Evolutionary conservation across 2,797 vertebrate genomes (phyloP).

Genomic region (Simalia tracyae): DNA sequence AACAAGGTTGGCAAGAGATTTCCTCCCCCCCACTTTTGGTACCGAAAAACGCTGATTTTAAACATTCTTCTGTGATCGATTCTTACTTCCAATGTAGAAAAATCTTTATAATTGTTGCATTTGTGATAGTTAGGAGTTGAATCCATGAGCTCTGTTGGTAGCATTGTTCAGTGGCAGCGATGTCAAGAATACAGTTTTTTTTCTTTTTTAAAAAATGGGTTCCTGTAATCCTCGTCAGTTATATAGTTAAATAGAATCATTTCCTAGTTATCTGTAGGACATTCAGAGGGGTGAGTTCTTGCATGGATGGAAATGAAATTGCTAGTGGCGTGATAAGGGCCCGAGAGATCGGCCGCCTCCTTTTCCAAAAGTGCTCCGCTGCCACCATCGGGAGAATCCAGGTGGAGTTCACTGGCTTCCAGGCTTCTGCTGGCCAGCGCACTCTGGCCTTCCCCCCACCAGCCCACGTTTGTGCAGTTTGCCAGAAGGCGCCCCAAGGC

Average conservation of each 20-base stretch:
- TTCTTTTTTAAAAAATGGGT: constrained; percentile 31
- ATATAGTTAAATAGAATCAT: constrained; percentile 29
- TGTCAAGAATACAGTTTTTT: constrained; percentile 48
- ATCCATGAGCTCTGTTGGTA: constrained; percentile 62
- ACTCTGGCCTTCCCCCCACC: too few relatives aligned
- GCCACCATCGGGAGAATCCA: neutral
- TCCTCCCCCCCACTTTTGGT: constrained; percentile 64
- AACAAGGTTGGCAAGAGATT: constrained; percentile 65
- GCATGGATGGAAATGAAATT: neutral
- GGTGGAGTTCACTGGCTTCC: neutral
- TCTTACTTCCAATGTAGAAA: constrained; percentile 68
- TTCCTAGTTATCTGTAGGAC: constrained; percentile 20
- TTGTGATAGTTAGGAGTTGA: constrained; percentile 70
- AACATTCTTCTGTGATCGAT: constrained; percentile 61
- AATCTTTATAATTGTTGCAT: constrained; percentile 65
- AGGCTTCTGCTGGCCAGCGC: too few relatives aligned
- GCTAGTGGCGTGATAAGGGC: too few relatives aligned
- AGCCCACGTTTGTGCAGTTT: too few relatives aligned
- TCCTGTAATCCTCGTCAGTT: constrained; percentile 37
- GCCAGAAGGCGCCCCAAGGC: too few relatives aligned
- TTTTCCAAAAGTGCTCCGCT: too few relatives aligned
- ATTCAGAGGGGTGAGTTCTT: constrained; percentile 2
- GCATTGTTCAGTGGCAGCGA: constrained; percentile 53
- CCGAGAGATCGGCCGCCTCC: too few relatives aligned
- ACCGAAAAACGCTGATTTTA: constrained; percentile 74